Percentiles rank a stretch among this genome's conserved stretches.
These are phyloP conservation scores for Cheilinus undulatus DNA, from an alignment of 2,113 vertebrate genomes.

Conservation along the genomic window DNA sequence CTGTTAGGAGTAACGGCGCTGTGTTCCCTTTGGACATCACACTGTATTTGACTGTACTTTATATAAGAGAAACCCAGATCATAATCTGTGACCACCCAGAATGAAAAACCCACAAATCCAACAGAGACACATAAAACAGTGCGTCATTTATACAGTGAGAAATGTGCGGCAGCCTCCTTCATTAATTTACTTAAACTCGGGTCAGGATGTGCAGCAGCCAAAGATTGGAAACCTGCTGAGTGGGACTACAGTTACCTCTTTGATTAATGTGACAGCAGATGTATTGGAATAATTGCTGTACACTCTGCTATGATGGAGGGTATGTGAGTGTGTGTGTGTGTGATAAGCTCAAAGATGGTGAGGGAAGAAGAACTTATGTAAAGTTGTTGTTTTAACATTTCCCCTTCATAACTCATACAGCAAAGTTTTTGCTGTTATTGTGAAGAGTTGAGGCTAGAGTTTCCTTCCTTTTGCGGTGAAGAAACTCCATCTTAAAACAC, in stretches of 20 bases:
- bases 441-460: conserved; percentile 30
- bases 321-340: neutral
- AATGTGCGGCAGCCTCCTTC: conserved; percentile 22
- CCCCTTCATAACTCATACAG: conserved; percentile 9
- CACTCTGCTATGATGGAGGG: conserved; percentile 23
- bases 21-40: conserved; percentile 15
- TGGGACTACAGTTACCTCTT: conserved; percentile 38
- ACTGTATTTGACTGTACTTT: neutral
- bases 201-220: conserved; percentile 37
- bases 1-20: conserved; percentile 1
- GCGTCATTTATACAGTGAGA: conserved; percentile 24
- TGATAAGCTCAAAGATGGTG: neutral
- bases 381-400: conserved; percentile 46
- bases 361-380: conserved; percentile 2
- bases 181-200: conserved; percentile 44
- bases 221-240: conserved; percentile 19
- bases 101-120: conserved; percentile 43
- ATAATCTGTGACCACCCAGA: conserved; percentile 32
- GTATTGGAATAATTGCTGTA: conserved; percentile 38
- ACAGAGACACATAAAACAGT: conserved; percentile 23
- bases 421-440: conserved; percentile 37
- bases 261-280: conserved; percentile 66
- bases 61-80: conserved; percentile 26
- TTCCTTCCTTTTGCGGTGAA: conserved; percentile 53
- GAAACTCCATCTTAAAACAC: conserved; percentile 41